Percentiles rank a stretch among this genome's conserved stretches.
phyloP scores from a whole-genome alignment of 2,888 invertebrate species.

The Microctonus brassicae region DNA sequence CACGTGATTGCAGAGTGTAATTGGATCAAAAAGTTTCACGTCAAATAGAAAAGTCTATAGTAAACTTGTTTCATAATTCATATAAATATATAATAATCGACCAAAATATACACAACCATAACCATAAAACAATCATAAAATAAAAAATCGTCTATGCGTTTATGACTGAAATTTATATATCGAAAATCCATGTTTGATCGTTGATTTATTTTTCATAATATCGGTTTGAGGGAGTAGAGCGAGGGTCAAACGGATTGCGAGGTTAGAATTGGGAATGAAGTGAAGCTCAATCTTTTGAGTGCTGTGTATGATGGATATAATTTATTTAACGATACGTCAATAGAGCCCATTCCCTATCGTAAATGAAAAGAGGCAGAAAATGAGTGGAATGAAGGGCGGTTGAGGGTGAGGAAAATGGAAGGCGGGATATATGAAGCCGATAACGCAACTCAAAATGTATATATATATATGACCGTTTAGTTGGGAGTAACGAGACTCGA shows the following conservation, averaged over 20 bases:
- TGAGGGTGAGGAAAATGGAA: neutral
- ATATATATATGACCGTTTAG: conserved; percentile 16
- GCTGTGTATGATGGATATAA: conserved; percentile 36
- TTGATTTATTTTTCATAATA: neutral
- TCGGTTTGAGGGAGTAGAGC: conserved; percentile 12
- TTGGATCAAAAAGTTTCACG: neutral
- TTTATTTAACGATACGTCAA: conserved; percentile 37
- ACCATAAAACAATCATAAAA: neutral
- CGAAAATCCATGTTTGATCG: neutral
- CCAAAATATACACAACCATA: neutral
- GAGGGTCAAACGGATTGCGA: conserved; percentile 9
- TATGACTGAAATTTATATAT: neutral
- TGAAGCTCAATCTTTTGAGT: conserved; percentile 15
- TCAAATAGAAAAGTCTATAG: neutral
- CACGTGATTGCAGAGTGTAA: conserved; percentile 9
- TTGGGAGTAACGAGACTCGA: conserved; percentile 24
- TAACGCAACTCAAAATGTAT: neutral
- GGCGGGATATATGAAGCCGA: conserved; percentile 21
- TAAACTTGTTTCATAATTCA: neutral
- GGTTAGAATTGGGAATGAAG: conserved; percentile 3
- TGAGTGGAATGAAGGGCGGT: neutral
- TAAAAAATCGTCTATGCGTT: neutral
- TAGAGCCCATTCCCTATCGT: conserved; percentile 13
- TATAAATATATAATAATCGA: neutral
- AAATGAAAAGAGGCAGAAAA: conserved; percentile 3